Percentiles rank a stretch among this genome's conserved stretches.
Conservation (phyloP, 2,797 vertebrate species). For the Sparus aurata region DNA sequence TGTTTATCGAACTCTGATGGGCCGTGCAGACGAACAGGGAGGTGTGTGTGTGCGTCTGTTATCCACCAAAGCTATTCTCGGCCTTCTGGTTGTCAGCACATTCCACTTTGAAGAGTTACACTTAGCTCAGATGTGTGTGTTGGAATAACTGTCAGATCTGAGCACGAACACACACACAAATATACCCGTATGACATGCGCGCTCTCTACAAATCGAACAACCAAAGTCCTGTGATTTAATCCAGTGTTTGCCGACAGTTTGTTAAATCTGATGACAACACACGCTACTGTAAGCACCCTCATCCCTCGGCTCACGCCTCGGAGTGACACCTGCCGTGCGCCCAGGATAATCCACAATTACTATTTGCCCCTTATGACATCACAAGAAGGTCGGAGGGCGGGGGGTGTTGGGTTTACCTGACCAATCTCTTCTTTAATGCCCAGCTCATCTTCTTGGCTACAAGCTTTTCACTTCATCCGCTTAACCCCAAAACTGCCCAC, state of each 20-base stretch:
- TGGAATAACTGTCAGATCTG: conserved; percentile 42
- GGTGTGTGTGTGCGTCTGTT: conserved; percentile 68
- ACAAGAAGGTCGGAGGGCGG: conserved; percentile 21
- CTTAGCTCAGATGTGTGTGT: conserved; percentile 69
- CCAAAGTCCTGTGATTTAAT: conserved; percentile 32
- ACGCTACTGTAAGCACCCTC: conserved; percentile 13
- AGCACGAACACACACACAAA: conserved; percentile 45
- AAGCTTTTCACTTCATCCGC: conserved; percentile 4
- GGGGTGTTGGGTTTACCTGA: neutral
- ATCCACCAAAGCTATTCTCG: conserved; percentile 79
- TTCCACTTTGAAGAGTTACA: conserved; percentile 79
- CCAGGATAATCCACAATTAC: conserved; percentile 59
- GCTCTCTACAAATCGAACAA: conserved; percentile 6
- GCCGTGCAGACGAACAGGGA: conserved; percentile 47
- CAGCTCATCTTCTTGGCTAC: conserved; percentile 22
- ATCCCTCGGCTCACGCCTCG: conserved; percentile 35
- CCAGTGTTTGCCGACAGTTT: conserved; percentile 37
- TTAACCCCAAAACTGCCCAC: conserved; percentile 5
- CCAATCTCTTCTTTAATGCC: conserved; percentile 27
- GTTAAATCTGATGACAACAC: conserved; percentile 40
- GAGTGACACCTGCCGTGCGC: conserved; percentile 57
- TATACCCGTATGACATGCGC: conserved; percentile 13
- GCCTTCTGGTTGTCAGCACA: conserved; percentile 80
- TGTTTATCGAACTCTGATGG: conserved; percentile 70
- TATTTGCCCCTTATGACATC: conserved; percentile 51